Base-by-base conservation (phyloP, 2,888 invertebrate species). In the Meteorus colon region DNA sequence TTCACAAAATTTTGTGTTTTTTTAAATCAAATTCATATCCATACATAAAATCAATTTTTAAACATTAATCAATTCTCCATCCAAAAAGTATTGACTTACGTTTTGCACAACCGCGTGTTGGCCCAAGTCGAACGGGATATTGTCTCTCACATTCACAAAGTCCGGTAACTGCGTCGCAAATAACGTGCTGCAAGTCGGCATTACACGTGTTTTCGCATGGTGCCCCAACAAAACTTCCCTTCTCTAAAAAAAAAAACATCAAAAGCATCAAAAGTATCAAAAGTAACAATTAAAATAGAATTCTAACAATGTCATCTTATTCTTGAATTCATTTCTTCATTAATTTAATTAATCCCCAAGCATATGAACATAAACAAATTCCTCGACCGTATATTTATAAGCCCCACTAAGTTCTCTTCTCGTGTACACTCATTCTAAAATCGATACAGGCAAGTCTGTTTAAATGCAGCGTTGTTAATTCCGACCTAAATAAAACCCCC, bases 61-160 rank as follows among this genome's bases (percentile, higher is more conserved):
- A 24, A 24, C 24, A 34, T 34, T 2, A 34, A 34, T 6, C n/a
- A n/a, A n/a, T n/a, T n/a, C 5, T 4, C 34, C 34, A 34, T 8
- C 4, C 5, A 34, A 4, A 34, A 34, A 34, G 29, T 68, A 65
- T 14, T n/a, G 80, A 92, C 94, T 92, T 91, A 96, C 96, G 95
- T 92, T 96, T 96, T 87, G 94, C 95, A 90, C 96, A 96, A 85
- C 96, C 96, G 84, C 93, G 94, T 82, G 92, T 92, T 82, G 93
- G 92, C 78, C 95, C 95, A 82, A 96, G 93, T 85, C 92, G 92
- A 83, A 96, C 96, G n/a, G 96, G 95, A 90, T 94, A 95, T 85
- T 93, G 94, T 85, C 94, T 93, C 85, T 96, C 95, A 90, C 96
- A 96, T 88, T 94, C 94, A 90, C 96, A 96, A 80, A 91, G 90